Evolutionary conservation across 2,797 vertebrate species (phyloP), one percentile per base, ranked within the genome.

Genomic region (Neostethus bicornis): DNA sequence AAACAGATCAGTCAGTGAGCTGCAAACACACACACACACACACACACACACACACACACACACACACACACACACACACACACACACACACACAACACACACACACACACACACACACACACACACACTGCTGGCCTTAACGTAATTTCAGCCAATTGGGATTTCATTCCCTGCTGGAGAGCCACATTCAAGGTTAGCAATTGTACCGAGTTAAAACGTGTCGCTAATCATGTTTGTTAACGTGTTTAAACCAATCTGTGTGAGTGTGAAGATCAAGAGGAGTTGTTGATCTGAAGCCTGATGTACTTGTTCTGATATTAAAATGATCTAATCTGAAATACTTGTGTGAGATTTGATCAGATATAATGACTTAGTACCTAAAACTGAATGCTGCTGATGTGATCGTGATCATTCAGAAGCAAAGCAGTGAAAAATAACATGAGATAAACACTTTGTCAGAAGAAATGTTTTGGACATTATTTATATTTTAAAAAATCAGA

Each of bases 71-170:
- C 91, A 89, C 90, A 88, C 89, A 90, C 91, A 89, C 90, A 88
- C 89, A 90, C 91, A 89, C 90, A 88, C 89, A 90, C 91, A n/a
- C n/a, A n/a, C n/a, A n/a, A 89, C 90, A 88, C 89, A 90, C 91
- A 89, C 90, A 88, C 89, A 90, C 91, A 89, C 90, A 88, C 89
- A 90, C 91, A n/a, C n/a, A n/a, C n/a, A n/a, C n/a, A n/a, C n/a
- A n/a, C n/a, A 89, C 90, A 88, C 89, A 90, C 91, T 90, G 89
- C 86, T 90, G 90, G 93, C 93, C 92, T 92, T 93, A 93, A 93
- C 92, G 88, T 81, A 89, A 62, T 94, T 94, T 94, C 92, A 90
- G 90, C 91, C 90, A 92, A 93, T 90, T 92, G 91, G 92, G 93
- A 94, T 91, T 91, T 94, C 90, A 92, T 87, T 86, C 90, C 84